Base-by-base conservation (phyloP, 2,888 invertebrate species). In the Lypha dubia region DNA sequence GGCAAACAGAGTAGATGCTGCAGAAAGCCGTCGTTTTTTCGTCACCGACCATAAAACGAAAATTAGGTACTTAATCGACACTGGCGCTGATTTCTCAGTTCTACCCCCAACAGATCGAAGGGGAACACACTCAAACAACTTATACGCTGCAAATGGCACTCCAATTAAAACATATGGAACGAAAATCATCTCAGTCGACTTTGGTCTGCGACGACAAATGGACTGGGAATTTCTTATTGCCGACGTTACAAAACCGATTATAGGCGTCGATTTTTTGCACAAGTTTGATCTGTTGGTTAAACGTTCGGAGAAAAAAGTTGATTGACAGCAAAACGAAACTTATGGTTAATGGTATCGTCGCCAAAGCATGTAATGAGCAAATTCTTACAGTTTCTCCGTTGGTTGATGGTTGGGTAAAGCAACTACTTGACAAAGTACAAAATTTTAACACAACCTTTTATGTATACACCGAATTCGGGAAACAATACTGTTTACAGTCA, bases 11-110 rank as follows among this genome's bases (percentile, higher is more conserved):
- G 62, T 22, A n/a, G 53, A 17, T 5, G 20, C 51, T 17, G 63
- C 32, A 49, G n/a, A 24, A 46, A 53, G 62, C 62, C 65, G 51
- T 62, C 63, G 75, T n/a, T 49, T 74, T 32, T 74, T 74, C 20
- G 35, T 74, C 15, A 74, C 44, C 1, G 56, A 76, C 28, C 6
- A 41, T 28, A 51, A 20, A 56, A 53, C 20, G 3, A 46, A 75
- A 51, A 11, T 46, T 1, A 17, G 32, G 17, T 75, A 51, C n/a
- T 51, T 75, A 24, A 53, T 75, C 11, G 74, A 63, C n/a, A n/a
- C n/a, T n/a, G n/a, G n/a, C n/a, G n/a, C n/a, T n/a, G n/a, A n/a
- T n/a, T n/a, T n/a, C n/a, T 41, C 44, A 11, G 68, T 53, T 28
- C 38, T 32, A 7, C 32, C 32, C 5, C 7, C 32, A 6, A 32